Conservation (phyloP, 2,888 invertebrate species). For the Sycophila texana region DNA sequence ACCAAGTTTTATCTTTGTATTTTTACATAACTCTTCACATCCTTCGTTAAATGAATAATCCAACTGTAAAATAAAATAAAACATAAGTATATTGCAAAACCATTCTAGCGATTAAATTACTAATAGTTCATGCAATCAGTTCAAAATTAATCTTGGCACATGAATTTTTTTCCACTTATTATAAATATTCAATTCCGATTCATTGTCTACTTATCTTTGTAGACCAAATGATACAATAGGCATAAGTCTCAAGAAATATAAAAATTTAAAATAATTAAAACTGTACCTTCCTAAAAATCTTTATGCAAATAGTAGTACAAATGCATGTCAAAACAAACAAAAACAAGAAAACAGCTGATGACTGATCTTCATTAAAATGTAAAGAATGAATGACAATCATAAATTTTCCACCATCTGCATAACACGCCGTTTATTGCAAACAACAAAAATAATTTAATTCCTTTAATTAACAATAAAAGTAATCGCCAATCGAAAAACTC, state of each 20-base stretch:
- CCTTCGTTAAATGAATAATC: slow-evolving; percentile 52
- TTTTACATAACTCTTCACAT: slow-evolving; percentile 44
- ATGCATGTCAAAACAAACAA: too few relatives aligned
- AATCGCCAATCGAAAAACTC: background rate
- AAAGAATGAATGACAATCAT: too few relatives aligned
- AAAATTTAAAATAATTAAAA: background rate
- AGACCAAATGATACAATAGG: background rate
- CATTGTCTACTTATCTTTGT: background rate
- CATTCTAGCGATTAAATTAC: background rate
- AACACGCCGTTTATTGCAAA: too few relatives aligned
- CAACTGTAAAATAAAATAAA: slow-evolving; percentile 44
- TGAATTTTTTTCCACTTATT: background rate
- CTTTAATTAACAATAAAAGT: background rate
- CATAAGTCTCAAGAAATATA: background rate
- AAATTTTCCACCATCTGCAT: too few relatives aligned
- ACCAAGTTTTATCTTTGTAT: slow-evolving; percentile 41
- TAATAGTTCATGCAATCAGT: too few relatives aligned
- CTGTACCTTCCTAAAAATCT: too few relatives aligned
- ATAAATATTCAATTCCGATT: background rate
- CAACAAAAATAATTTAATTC: background rate
- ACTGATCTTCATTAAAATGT: too few relatives aligned
- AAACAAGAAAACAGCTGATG: too few relatives aligned
- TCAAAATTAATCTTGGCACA: background rate
- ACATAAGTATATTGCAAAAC: background rate
- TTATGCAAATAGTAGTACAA: too few relatives aligned